Base-by-base conservation (phyloP, 1,140 invertebrate genomes). In the Drosophila pallidifrons region DNA sequence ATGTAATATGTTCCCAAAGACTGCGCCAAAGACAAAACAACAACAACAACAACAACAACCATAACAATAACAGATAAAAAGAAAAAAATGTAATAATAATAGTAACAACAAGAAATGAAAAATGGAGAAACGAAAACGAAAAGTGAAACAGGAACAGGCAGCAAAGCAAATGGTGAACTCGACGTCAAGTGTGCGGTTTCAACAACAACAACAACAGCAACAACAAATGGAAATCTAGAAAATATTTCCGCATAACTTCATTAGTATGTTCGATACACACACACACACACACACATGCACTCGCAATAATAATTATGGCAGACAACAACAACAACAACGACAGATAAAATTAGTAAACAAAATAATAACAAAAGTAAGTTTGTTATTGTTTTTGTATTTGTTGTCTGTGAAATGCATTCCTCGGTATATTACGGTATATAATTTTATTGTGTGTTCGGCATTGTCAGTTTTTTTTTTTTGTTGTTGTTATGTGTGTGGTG, bases 161-260 rank as follows among this genome's bases (percentile, higher is more conserved):
- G 30, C n/a, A 35, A 25, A 57, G 16, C 54, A 57, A 57, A 57
- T 7, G 41, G 52, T 74, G 67, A 81, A 85, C 74, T 65, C 74
- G 70, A 75, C 81, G 77, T 73, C 73, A 58, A 49, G 47, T 77
- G 73, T 81, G 81, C 81, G 77, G 81, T 85, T 83, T 83, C 81
- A 85, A 68, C 38, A 64, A 54, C 30, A 54, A 61, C 11, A 58
- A 32, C 28, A 35, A 59, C 20, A 16, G 15, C 10, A 57, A 65
- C 38, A 61, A 28, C 20, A 28, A 46, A 57, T 58, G 20, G 16
- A 75, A 75, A 68, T 69, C 64, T 66, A 79, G 57, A 77, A 79
- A 79, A 76, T 82, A 73, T 79, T 87, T 87, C 72, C 68, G 75
- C 79, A 87, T 79, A 82, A 75, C 58, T 75, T 81, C 71, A 78